These are phyloP conservation scores for Astyanax mexicanus DNA, from an alignment of 2,797 vertebrate species.

Conservation along the genomic window DNA sequence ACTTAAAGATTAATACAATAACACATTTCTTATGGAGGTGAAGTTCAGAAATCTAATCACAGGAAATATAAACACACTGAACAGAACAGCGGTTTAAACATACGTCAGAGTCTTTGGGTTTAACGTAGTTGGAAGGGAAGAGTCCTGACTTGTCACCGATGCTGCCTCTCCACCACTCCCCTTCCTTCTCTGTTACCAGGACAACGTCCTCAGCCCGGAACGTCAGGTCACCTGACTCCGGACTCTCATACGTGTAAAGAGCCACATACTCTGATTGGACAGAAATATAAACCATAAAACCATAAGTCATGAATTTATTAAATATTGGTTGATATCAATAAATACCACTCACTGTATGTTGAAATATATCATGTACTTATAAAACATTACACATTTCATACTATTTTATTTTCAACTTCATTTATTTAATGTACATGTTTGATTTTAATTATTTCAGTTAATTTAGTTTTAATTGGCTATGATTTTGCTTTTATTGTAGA, in stretches of 20 bases:
- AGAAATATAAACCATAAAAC: neutral
- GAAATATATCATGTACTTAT: no score
- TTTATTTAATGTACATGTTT: neutral
- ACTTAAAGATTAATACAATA: no score
- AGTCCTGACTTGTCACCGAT: conserved; percentile 86
- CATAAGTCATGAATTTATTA: conserved; percentile 10
- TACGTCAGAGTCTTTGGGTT: conserved; percentile 90
- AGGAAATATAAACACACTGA: neutral
- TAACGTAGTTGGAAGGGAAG: conserved; percentile 96
- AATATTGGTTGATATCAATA: no score
- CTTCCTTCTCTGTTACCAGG: conserved; percentile 89
- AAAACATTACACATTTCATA: no score
- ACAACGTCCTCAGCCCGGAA: conserved; percentile 91
- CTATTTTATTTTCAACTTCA: no score
- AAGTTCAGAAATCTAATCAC: no score
- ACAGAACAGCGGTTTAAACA: conserved; percentile 51
- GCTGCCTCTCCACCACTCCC: conserved; percentile 96
- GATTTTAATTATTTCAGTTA: neutral
- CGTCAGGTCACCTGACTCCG: conserved; percentile 88
- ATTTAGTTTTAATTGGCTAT: no score
- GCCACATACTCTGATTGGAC: conserved; percentile 86
- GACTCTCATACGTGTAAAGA: conserved; percentile 92
- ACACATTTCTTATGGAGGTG: no score
- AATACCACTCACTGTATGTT: no score
- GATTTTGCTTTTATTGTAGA: no score